Evolutionary conservation across 2,113 vertebrate species (phyloP), one percentile per base, ranked within the genome.

Genomic region (Microtus richardsoni): DNA sequence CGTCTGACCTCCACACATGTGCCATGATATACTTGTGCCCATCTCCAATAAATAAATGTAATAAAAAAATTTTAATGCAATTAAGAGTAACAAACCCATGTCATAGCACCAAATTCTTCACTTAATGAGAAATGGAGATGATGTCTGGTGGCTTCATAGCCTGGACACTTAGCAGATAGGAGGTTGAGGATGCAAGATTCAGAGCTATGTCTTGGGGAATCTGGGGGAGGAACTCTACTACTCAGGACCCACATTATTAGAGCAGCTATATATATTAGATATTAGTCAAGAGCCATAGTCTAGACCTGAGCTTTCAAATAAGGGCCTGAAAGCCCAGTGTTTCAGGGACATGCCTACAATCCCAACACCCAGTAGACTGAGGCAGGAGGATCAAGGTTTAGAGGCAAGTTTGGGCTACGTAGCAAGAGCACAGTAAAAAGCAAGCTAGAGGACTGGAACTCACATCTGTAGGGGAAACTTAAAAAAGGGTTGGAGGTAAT

Each of bases 401-500:
- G 86, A 74, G 36, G 68, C 22, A 71, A 88, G 33, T 52, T 14
- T 88, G 49, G 49, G 26, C 26, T 58, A 64, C 5, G 0, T 30
- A 73, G 22, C 66, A 73, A 44, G 24, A 71, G 64, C 58, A 89
- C 54, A 91, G 78, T 96, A 64, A 95, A 22, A 60, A 94, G 94
- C 83, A 88, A 90, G 97, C 84, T 68, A 97, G 86, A 94, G 79
- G 74, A 19, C 64, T 70, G 66, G 86, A 95, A 97, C 96, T 74
- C 91, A 90, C 19, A 97, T 97, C 85, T 94, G 95, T 78, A 80
- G 82, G 28, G 58, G 47, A 78, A 73, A 39, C 7, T 90, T 4
- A 74, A 60, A 91, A 84, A 88, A 54, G 22, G 21, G 58, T 24
- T 88, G 85, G 80, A 96, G 87, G 93, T 97, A 97, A 97, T 97